Percentiles rank a stretch among this genome's conserved stretches.
These are phyloP conservation scores for Aporrectodea caliginosa DNA, from an alignment of 1,140 invertebrate genomes.

Conservation along the genomic window DNA sequence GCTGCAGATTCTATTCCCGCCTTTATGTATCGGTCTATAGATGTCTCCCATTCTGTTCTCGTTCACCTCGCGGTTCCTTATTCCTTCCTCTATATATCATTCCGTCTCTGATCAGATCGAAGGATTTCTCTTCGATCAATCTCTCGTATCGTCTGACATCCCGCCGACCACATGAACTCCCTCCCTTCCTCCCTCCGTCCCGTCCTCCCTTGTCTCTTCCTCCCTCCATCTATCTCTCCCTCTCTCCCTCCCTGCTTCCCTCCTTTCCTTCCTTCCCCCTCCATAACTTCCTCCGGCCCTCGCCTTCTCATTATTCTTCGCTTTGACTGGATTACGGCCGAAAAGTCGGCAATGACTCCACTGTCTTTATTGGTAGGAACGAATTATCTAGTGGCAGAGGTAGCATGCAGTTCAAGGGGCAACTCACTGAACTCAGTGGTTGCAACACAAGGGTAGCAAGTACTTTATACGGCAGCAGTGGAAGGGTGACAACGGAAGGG, in stretches of 20 bases:
- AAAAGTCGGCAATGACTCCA: neutral
- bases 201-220: neutral
- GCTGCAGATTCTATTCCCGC: neutral
- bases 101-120: neutral
- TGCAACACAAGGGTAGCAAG: too few relatives aligned
- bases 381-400: neutral
- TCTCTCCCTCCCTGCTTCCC: neutral
- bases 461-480: too few relatives aligned
- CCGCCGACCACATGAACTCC: neutral
- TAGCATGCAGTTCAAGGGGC: neutral
- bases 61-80: neutral
- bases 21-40: neutral
- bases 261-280: neutral
- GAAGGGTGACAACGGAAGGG: too few relatives aligned
- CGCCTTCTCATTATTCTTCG: neutral
- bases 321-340: neutral
- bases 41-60: neutral
- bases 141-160: neutral
- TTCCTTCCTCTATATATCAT: neutral
- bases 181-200: neutral
- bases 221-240: neutral
- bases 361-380: neutral
- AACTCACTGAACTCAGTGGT: neutral
- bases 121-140: slow-evolving; percentile 6
- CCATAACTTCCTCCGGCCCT: too few relatives aligned